These are phyloP conservation scores for Drosophila orosa DNA, from an alignment of 1,140 invertebrate species.

Conservation along the genomic window DNA sequence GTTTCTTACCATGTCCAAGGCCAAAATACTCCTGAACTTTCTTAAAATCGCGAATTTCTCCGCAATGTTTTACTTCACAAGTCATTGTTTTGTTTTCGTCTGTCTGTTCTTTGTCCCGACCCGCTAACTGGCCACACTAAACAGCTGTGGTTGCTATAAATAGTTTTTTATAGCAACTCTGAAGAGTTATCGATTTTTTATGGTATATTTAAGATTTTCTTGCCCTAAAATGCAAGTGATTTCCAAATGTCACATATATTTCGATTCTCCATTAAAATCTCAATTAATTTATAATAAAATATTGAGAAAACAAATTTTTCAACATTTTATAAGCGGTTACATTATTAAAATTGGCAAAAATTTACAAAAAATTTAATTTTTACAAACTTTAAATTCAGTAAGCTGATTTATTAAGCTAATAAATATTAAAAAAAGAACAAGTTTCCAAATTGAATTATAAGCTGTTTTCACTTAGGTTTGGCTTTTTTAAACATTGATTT, in stretches of 20 bases:
- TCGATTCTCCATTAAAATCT: not conserved
- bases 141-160: conserved; percentile 1
- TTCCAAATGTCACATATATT: not conserved
- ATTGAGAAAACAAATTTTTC: not conserved
- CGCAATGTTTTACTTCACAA: conserved; percentile 89
- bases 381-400: not conserved
- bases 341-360: not conserved
- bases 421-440: not conserved
- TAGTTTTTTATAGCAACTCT: not conserved
- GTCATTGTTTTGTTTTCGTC: conserved; percentile 85
- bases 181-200: not conserved
- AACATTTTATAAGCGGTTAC: not conserved
- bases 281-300: not conserved
- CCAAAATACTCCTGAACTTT: conserved; percentile 86
- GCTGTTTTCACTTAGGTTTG: not conserved
- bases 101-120: not conserved
- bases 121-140: not conserved
- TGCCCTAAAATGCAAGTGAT: too few relatives aligned
- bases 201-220: not conserved
- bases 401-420: not conserved
- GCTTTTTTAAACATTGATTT: not conserved
- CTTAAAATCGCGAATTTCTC: conserved; percentile 87
- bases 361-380: not conserved
- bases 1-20: conserved; percentile 79
- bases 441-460: not conserved